Evolutionary conservation across 2,888 invertebrate species (phyloP).

Genomic region (Agonum fuliginosum): DNA sequence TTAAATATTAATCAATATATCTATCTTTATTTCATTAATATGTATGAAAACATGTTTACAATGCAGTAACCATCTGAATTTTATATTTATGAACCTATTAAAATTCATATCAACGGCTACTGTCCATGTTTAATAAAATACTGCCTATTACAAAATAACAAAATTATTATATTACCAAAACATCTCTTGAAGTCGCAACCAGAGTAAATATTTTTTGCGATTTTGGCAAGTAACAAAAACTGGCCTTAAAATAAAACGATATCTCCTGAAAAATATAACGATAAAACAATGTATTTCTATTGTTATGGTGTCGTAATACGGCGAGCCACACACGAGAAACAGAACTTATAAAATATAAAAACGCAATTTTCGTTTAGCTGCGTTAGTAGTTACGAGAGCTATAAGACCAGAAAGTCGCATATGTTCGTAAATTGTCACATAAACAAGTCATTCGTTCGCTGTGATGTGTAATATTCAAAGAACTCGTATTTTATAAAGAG

Average conservation of each 20-base stretch:
- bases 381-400: slow-evolving; percentile 17
- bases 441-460: slow-evolving; percentile 31
- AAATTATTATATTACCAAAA: no score
- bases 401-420: slow-evolving; percentile 29
- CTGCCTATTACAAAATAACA: no score
- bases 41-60: no score
- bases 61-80: no score
- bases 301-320: slow-evolving; percentile 31
- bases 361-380: slow-evolving; percentile 42
- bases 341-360: slow-evolving; percentile 49
- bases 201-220: not conserved
- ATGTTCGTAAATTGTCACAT: slow-evolving; percentile 44
- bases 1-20: no score
- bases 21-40: no score
- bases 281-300: slow-evolving; percentile 46
- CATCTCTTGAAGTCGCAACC: no score
- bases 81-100: no score
- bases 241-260: not conserved
- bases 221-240: not conserved
- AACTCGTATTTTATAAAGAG: not conserved
- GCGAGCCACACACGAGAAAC: slow-evolving; percentile 2
- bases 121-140: no score
- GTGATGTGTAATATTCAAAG: slow-evolving; percentile 5
- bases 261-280: slow-evolving; percentile 15
- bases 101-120: no score